A percentile compares a stretch with the other conserved stretches of the same genome.
phyloP scores from a whole-genome alignment of 1,140 invertebrate genomes.

The Vanessa tameamea region DNA sequence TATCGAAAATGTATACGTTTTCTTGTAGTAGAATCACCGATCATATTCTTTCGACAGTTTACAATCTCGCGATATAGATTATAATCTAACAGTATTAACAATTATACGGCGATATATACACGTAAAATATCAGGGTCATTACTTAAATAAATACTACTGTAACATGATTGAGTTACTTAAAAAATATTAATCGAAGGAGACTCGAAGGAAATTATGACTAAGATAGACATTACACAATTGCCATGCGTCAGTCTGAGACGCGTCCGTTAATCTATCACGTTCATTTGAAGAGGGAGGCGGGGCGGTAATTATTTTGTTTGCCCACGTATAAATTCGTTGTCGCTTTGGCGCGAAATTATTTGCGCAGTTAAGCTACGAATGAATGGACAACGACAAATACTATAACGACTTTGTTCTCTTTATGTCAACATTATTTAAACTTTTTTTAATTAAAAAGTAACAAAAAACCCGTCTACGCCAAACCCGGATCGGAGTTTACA shows the following conservation, averaged over 20 bases:
- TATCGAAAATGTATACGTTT: too few species aligned
- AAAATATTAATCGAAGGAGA: too few species aligned
- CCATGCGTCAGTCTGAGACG: neutral
- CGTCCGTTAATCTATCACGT: constrained; percentile 16
- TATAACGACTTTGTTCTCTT: neutral
- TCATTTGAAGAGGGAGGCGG: neutral
- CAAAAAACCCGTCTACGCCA: neutral
- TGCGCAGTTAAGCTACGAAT: constrained; percentile 1
- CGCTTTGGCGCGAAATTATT: constrained; percentile 13
- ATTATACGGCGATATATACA: too few species aligned
- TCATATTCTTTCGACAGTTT: too few species aligned
- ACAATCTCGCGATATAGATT: too few species aligned
- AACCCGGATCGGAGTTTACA: too few species aligned
- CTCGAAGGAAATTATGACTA: neutral
- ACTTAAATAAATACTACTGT: too few species aligned
- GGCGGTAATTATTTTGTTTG: constrained; percentile 25
- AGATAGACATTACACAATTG: neutral
- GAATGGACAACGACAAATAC: constrained; percentile 1
- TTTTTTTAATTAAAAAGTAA: neutral
- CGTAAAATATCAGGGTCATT: too few species aligned
- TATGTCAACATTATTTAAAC: neutral
- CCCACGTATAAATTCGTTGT: constrained; percentile 27
- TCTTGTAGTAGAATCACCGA: too few species aligned
- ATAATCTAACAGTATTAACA: too few species aligned
- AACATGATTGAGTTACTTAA: too few species aligned